Evolutionary conservation across 2,113 vertebrate genomes (phyloP).

Genomic region (Tragelaphus strepsiceros): DNA sequence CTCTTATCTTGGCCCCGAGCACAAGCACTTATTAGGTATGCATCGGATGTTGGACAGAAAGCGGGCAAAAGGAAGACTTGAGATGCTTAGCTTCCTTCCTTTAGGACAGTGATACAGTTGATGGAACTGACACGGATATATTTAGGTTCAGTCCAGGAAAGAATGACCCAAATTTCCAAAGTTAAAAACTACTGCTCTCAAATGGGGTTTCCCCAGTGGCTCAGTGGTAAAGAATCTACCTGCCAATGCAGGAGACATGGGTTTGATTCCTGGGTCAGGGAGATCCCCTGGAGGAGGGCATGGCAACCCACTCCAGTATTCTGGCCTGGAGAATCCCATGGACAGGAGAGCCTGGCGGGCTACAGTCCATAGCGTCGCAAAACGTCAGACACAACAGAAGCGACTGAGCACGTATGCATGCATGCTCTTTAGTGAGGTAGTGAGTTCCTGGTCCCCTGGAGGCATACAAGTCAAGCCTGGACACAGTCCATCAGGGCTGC

Average conservation of each 20-base stretch:
- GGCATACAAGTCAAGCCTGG: not conserved
- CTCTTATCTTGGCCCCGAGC: not conserved
- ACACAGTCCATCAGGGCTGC: not conserved
- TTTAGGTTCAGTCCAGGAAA: not conserved
- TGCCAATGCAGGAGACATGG: not conserved
- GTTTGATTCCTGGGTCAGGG: not conserved
- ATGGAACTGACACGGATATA: too few relatives aligned
- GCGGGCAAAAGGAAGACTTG: too few relatives aligned
- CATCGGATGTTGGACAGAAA: not conserved
- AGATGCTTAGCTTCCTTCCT: not conserved
- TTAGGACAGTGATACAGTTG: not conserved
- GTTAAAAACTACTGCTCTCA: not conserved
- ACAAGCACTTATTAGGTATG: not conserved
- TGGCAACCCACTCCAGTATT: not conserved
- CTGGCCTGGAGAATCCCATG: not conserved
- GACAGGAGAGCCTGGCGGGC: not conserved
- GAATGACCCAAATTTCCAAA: not conserved
- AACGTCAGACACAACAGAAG: not conserved
- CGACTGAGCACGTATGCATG: accelerated
- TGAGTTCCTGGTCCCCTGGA: not conserved
- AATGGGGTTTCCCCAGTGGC: not conserved
- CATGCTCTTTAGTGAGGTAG: not conserved
- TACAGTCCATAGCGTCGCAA: not conserved
- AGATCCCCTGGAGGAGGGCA: not conserved
- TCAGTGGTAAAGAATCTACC: not conserved